Conservation (phyloP, 2,113 vertebrate genomes). For the Oryzias celebensis region DNA sequence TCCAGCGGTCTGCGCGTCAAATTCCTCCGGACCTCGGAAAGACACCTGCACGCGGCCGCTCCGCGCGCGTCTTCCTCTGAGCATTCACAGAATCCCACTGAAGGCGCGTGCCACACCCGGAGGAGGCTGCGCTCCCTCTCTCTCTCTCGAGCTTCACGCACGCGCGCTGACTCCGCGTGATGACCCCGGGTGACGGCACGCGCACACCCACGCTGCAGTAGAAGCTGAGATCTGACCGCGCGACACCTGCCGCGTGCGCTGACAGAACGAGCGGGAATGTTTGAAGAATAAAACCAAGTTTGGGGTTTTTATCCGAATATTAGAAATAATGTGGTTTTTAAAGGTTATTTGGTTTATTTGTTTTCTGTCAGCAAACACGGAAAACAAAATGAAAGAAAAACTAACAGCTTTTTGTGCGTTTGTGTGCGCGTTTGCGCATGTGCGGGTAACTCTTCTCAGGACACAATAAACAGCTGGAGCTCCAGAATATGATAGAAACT, state of each 20-base stretch:
- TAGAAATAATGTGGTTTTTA: too few species aligned
- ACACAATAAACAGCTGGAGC: too few species aligned
- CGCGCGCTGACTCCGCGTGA: background rate
- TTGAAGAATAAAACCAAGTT: too few species aligned
- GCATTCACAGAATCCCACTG: constrained; percentile 1
- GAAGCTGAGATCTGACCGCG: background rate
- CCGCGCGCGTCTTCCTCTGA: background rate
- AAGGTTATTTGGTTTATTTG: too few species aligned
- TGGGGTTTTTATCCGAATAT: too few species aligned
- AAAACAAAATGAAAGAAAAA: too few species aligned
- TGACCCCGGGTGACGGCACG: constrained; percentile 23
- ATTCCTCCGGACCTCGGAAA: constrained; percentile 11
- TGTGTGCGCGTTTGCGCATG: too few species aligned
- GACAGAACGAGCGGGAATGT: background rate
- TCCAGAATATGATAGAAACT: too few species aligned
- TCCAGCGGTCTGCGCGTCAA: constrained; percentile 20
- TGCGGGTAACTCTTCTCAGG: too few species aligned
- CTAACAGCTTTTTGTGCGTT: too few species aligned
- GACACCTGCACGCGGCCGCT: constrained; percentile 11
- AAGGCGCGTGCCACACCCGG: constrained; percentile 14
- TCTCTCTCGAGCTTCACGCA: constrained; percentile 12
- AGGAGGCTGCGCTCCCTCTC: constrained; percentile 5
- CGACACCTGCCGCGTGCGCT: background rate
- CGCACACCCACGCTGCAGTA: background rate
- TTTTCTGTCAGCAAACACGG: too few species aligned